phyloP scores from a whole-genome alignment of 2,797 vertebrate genomes.

The Myotis planiceps region DNA sequence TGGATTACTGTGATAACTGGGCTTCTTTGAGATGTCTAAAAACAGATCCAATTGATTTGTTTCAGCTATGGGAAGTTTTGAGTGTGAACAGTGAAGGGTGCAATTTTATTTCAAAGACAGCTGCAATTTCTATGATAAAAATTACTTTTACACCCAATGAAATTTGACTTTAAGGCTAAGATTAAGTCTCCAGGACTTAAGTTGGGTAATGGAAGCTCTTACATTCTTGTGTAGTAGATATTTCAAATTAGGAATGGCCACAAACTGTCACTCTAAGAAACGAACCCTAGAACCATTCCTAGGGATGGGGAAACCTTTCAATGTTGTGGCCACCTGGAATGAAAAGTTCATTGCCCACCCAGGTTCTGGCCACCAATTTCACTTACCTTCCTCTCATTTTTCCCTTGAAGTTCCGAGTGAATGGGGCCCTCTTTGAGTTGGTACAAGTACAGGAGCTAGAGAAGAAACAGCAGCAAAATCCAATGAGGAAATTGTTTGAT shows the following conservation, averaged over 20 bases:
- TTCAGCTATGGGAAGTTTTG: constrained; percentile 61
- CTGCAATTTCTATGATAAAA: constrained; percentile 16
- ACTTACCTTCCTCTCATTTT: background rate
- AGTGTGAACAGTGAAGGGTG: constrained; percentile 52
- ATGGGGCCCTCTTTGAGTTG: background rate
- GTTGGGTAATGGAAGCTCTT: background rate
- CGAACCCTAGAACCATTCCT: background rate
- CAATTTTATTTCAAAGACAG: background rate
- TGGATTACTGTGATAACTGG: constrained; percentile 79
- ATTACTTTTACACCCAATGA: constrained; percentile 1
- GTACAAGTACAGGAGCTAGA: background rate
- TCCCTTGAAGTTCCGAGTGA: background rate
- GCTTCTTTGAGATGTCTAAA: constrained; percentile 68
- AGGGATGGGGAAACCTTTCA: background rate
- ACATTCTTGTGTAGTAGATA: background rate
- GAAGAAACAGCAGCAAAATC: background rate
- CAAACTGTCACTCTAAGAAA: background rate
- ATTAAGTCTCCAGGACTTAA: background rate
- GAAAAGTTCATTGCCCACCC: background rate
- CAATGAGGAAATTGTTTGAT: constrained; percentile 19
- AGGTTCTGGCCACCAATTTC: background rate
- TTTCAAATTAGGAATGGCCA: background rate
- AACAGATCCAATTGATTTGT: constrained; percentile 51
- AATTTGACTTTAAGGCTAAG: constrained; percentile 6
- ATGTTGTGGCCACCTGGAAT: background rate